phyloP scores from a whole-genome alignment of 1,140 invertebrate species.

The Limonius californicus region DNA sequence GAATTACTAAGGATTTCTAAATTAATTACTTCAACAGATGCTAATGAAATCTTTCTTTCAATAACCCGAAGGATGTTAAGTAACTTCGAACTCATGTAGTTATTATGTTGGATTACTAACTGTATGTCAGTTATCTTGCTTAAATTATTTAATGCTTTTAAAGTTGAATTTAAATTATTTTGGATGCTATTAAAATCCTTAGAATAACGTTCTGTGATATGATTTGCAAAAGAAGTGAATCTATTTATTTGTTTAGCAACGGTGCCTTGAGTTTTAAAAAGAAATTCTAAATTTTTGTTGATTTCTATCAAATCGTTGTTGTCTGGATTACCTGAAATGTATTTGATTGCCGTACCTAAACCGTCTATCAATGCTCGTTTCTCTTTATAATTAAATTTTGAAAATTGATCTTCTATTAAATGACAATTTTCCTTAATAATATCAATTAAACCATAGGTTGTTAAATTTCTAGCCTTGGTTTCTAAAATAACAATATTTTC shows the following conservation, averaged over 20 bases:
- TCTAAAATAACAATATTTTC: conserved; percentile 12
- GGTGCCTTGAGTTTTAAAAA: conserved; percentile 17
- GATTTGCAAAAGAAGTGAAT: conserved; percentile 20
- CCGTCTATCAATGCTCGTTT: conserved; percentile 17
- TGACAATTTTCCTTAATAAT: neutral
- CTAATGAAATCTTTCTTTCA: no score
- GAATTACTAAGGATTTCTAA: no score
- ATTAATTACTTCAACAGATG: no score
- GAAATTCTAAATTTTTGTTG: conserved; percentile 15
- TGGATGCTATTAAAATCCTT: conserved; percentile 14
- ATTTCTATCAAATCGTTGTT: conserved; percentile 19
- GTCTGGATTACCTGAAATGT: conserved; percentile 21
- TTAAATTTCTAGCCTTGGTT: neutral
- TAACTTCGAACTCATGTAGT: neutral
- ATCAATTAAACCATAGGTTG: neutral
- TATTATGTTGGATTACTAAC: neutral
- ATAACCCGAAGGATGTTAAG: conserved; percentile 7
- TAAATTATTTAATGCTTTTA: neutral
- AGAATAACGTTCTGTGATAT: conserved; percentile 17
- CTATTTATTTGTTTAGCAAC: conserved; percentile 14
- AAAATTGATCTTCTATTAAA: neutral
- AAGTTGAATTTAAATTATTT: conserved; percentile 16
- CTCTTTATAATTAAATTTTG: conserved; percentile 5
- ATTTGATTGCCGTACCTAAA: conserved; percentile 19
- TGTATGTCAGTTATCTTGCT: neutral